Base-by-base conservation (phyloP, 2,888 invertebrate species). In the Anagyrus pseudococci region DNA sequence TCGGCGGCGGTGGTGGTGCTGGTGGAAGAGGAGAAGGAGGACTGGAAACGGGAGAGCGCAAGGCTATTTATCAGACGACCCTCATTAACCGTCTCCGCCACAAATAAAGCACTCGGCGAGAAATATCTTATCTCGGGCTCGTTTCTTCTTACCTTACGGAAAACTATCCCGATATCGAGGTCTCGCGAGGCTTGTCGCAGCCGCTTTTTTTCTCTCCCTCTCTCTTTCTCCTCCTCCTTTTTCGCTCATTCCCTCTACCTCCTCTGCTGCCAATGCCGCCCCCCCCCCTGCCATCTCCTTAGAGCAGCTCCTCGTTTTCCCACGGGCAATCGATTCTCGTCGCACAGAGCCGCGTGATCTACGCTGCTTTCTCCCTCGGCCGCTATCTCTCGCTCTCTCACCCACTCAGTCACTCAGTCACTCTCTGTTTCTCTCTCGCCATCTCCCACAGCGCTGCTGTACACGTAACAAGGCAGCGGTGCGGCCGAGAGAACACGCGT, bases 111-210 rank as follows among this genome's bases (percentile, higher is more conserved):
- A 70, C 72, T 69, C 69, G 71, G 60, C 70, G 66, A 69, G 61
- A 58, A 73, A 75, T 76, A 74, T 71, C 73, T 76, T 77, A 77
- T 77, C 75, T 69, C 66, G 65, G 65, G 64, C 69, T 70, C 68
- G 67, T 68, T 67, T 64, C 68, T 64, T 66, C 67, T 68, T 60
- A 65, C 63, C 67, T 68, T 46, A 47, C 6, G 54, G 54, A 49
- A 58, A 63, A 58, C 48, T 62, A 62, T 44, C 44, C 48, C 54
- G 53, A 58, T 62, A 53, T 53, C 52, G 41, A 58, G 26, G 47
- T 47, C 40, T 57, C 40, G 40, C 37, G 46, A 48, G 49, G 47
- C 43, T 60, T 54, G 43, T 44, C 58, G 40, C 47, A 29, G n/a
- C n/a, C n/a, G 33, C 52, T 65, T 61, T 40, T 50, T 47, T 62